These are phyloP conservation scores for Allygus modestus DNA, from an alignment of 2,888 invertebrate species.

Conservation along the genomic window DNA sequence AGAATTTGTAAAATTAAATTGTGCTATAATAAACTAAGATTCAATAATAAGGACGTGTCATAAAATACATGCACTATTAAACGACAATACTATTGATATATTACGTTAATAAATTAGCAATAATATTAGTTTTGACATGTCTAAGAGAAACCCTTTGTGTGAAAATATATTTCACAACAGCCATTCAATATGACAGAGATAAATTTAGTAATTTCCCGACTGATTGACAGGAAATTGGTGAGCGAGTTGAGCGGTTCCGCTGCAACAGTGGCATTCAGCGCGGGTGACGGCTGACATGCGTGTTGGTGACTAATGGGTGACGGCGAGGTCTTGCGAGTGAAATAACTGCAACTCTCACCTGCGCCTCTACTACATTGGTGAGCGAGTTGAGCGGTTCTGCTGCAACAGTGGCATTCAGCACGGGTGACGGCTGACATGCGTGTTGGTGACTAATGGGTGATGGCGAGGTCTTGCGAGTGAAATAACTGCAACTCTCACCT, in stretches of 20 bases:
- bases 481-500: background rate
- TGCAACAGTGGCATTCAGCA: background rate
- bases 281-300: background rate
- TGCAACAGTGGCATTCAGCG: background rate
- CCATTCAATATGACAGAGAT: background rate
- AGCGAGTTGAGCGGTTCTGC: background rate
- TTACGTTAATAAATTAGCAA: too few species aligned
- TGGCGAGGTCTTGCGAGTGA: background rate
- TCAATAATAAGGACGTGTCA: too few species aligned
- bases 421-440: background rate
- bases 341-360: background rate
- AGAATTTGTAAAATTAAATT: too few species aligned
- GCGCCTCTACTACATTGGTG: too few species aligned
- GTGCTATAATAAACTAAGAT: too few species aligned
- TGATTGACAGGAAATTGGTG: conserved; percentile 16
- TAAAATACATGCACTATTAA: too few species aligned
- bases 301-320: background rate
- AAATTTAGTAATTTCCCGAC: background rate
- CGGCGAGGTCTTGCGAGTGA: background rate
- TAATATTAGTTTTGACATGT: too few species aligned
- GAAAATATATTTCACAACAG: background rate
- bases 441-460: background rate
- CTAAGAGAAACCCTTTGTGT: background rate
- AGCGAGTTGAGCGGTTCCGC: background rate
- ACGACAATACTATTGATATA: too few species aligned